Evolutionary conservation across 2,797 vertebrate genomes (phyloP).

Genomic region (Lophius americanus): DNA sequence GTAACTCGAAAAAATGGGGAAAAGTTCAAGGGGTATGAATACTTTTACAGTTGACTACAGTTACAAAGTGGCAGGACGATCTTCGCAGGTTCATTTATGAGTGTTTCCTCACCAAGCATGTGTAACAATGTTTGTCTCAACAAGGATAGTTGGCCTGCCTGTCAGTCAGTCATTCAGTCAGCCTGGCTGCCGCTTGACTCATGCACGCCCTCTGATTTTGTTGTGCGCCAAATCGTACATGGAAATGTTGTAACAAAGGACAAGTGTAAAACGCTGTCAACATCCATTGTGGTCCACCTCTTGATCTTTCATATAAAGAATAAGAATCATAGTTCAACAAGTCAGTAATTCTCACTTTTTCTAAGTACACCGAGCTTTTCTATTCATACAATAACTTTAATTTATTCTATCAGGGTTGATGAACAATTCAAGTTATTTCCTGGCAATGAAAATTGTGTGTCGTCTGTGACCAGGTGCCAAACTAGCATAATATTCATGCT

Average conservation of each 20-base stretch:
- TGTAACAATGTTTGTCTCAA: constrained; percentile 57
- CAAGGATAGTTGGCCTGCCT: constrained; percentile 29
- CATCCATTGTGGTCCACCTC: neutral
- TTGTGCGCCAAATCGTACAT: neutral
- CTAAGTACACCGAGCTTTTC: neutral
- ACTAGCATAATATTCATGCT: constrained; percentile 8
- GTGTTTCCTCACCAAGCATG: constrained; percentile 22
- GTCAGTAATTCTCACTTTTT: neutral
- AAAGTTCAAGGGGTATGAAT: too few relatives aligned
- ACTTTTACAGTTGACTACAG: neutral
- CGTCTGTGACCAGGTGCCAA: constrained; percentile 10
- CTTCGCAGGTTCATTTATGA: neutral
- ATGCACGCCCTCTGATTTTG: constrained; percentile 26
- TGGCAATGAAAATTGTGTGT: neutral
- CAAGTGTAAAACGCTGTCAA: constrained; percentile 14
- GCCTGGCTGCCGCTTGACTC: constrained; percentile 40
- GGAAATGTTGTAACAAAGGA: constrained; percentile 27
- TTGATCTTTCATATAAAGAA: neutral
- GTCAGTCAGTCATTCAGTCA: too few relatives aligned
- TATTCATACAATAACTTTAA: neutral
- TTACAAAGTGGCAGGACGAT: constrained; percentile 8
- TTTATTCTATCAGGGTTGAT: neutral
- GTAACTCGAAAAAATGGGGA: too few relatives aligned
- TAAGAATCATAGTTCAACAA: neutral
- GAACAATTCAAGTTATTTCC: neutral